A percentile compares a stretch with the other conserved stretches of the same genome.
These are phyloP conservation scores for Myotis brandtii DNA, from an alignment of 2,113 vertebrate genomes.

Conservation along the genomic window DNA sequence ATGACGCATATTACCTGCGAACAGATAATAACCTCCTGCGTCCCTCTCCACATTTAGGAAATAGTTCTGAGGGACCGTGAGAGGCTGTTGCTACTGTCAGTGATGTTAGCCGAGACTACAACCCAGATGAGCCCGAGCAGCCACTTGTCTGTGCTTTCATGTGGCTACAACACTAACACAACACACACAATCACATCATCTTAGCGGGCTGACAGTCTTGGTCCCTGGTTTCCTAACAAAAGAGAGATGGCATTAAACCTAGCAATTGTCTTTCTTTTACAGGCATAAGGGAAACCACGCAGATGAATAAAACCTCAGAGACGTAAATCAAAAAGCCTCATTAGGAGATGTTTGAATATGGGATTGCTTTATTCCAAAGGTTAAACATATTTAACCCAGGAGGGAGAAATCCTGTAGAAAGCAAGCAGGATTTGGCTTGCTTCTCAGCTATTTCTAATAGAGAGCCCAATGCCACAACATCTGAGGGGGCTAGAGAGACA, in stretches of 20 bases:
- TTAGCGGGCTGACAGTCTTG: not conserved
- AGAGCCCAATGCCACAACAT: rapidly evolving
- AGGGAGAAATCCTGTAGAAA: not conserved
- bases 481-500: not conserved
- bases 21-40: not conserved
- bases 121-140: rapidly evolving
- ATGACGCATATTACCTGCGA: not conserved
- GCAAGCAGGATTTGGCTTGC: not conserved
- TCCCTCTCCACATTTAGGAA: not conserved
- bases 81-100: not conserved
- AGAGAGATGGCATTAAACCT: not conserved
- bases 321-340: slow-evolving; percentile 7
- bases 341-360: slow-evolving; percentile 53
- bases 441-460: not conserved
- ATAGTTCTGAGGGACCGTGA: not conserved
- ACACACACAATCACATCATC: not conserved
- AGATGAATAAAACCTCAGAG: slow-evolving; percentile 43
- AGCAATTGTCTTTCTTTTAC: slow-evolving; percentile 25
- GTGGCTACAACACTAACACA: not conserved
- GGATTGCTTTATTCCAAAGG: slow-evolving; percentile 41
- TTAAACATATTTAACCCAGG: slow-evolving; percentile 38
- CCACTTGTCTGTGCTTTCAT: not conserved
- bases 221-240: slow-evolving; percentile 34
- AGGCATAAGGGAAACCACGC: slow-evolving; percentile 9
- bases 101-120: not conserved